Evolutionary conservation across 2,797 vertebrate species (phyloP).

Genomic region (Streptopelia turtur): DNA sequence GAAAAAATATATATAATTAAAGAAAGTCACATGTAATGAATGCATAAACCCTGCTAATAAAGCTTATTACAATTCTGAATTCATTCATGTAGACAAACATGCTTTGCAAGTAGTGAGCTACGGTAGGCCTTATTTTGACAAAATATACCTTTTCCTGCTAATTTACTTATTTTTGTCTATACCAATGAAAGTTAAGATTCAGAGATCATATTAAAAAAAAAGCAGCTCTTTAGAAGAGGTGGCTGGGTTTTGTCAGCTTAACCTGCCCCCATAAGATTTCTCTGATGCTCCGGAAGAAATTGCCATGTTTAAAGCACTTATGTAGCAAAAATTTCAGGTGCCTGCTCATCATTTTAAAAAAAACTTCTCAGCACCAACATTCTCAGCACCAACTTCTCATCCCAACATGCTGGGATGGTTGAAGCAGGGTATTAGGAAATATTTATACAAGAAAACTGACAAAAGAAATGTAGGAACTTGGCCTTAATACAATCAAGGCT

Average conservation of each 20-base stretch:
- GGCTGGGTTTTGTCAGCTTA: background rate
- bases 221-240: background rate
- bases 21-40: background rate
- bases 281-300: background rate
- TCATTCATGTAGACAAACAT: background rate
- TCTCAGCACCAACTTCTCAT: background rate
- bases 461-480: background rate
- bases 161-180: background rate
- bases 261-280: background rate
- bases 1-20: background rate
- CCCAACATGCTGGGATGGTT: background rate
- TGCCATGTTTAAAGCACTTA: background rate
- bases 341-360: background rate
- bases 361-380: background rate
- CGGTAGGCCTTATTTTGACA: background rate
- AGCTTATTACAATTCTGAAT: background rate
- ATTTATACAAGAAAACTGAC: background rate
- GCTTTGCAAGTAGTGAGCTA: background rate
- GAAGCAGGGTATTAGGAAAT: background rate
- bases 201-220: background rate
- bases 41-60: background rate
- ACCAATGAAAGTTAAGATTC: background rate
- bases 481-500: background rate
- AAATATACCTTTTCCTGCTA: background rate
- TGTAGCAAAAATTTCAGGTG: background rate